These are phyloP conservation scores for Dipus sagitta DNA, from an alignment of 2,797 vertebrate genomes.

Conservation along the genomic window DNA sequence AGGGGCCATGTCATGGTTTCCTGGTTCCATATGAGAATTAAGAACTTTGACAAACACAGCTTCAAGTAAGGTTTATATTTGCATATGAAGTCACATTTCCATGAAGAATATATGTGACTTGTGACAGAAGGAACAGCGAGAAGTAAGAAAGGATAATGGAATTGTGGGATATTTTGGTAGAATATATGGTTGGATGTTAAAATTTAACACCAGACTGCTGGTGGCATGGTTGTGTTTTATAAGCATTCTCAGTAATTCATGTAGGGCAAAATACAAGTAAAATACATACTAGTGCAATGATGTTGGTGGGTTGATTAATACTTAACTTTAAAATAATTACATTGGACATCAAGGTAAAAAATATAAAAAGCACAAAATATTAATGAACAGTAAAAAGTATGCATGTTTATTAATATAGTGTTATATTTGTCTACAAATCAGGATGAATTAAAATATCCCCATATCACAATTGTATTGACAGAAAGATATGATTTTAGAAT, in stretches of 20 bases:
- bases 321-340: background rate
- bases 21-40: background rate
- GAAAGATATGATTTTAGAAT: background rate
- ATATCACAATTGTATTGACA: background rate
- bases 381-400: background rate
- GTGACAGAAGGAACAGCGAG: background rate
- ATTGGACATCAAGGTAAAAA: background rate
- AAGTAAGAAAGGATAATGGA: background rate
- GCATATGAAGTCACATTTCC: constrained; percentile 36
- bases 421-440: background rate
- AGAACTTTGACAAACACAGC: background rate
- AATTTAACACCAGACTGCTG: background rate
- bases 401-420: background rate
- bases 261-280: background rate
- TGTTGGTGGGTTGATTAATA: background rate
- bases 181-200: background rate
- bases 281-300: background rate
- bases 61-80: constrained; percentile 37
- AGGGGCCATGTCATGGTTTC: background rate
- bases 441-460: background rate
- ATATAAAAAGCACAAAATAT: background rate
- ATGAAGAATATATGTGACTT: background rate
- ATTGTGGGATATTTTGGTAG: background rate
- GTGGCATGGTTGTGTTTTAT: background rate
- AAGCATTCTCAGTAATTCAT: background rate